Evolutionary conservation across 2,113 vertebrate species (phyloP), one percentile per base, ranked within the genome.

Genomic region (Eonycteris spelaea): DNA sequence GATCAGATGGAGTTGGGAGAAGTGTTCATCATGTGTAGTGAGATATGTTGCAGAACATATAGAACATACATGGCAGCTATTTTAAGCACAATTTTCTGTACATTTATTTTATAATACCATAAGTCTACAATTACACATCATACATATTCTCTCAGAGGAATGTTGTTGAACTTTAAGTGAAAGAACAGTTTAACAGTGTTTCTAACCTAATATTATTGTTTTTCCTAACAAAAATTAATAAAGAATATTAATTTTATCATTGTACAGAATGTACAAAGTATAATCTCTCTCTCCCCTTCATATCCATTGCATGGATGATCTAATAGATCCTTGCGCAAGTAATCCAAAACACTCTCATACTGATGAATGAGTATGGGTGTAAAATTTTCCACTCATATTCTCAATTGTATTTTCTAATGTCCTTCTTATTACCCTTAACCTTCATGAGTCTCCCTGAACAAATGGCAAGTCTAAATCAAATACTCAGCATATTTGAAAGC

Each of bases 151-250:
- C 75, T 90, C 26, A 33, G 24, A 73, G n/a, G 88, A 85, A 88
- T 43, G 61, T 43, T 92, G 33, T 51, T 92, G 33, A 57, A 67
- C 63, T 53, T 6, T 43, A 82, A 82, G 40, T 38, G 22, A 48
- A 86, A 77, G 90, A 95, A 65, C 7, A 89, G 24, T 30, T 91
- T 59, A 63, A 18, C 3, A 68, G 59, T 67, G 13, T 48, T 78
- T 51, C 30, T 45, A n/a, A 28, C 71, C 8, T 85, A 40, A 57
- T 53, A 40, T 63, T 87, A 86, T 84, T 40, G 33, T 26, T 84
- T 95, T 86, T 71, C 8, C 71, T 88, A 51, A 55, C 22, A 13
- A 45, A 95, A 94, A 74, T 92, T 38, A 87, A 55, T 68, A 77
- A 55, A 82, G 35, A 38, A 75, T 57, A 84, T 40, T 80, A 38